Base-by-base conservation (phyloP, 2,888 invertebrate species). In the Lomographa bimaculata region DNA sequence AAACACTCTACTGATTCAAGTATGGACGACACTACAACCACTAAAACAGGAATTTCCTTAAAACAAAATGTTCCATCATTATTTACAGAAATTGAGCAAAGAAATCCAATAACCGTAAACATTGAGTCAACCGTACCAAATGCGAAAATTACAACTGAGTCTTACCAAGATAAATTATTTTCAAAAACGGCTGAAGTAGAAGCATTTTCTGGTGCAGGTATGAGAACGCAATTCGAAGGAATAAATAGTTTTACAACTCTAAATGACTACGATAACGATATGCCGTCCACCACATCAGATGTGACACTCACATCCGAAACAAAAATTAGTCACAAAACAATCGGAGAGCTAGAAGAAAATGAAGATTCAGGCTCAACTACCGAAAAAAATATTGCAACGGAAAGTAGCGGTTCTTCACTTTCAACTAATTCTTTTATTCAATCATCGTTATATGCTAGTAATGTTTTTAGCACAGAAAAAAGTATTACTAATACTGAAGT, bases 81-180 rank as follows among this genome's bases (percentile, higher is more conserved):
- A n/a, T n/a, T n/a, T n/a, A n/a, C 23, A 9, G 5, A 23, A n/a
- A 11, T 11, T 7, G 7, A 17, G 3, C 20, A 27, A 10, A 18
- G 0, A n/a, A 18, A 29, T 14, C 2, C 23, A 14, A 12, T 6
- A 14, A 18, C 12, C 14, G 2, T 7, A 1, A 6, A 6, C 11
- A 25, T 12, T 2, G 8, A 19, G 7, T 16, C 24, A 7, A 17
- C 23, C 10, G 16, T 6, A 8, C 7, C 10, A 7, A 21, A 11
- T 7, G 6, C 7, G 1, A 12, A 11, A 19, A 8, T 9, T 12
- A 18, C 7, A 8, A 24, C 29, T 2, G 3, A 29, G 7, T 2
- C n/a, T 11, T 18, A 14, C 12, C 14, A 37, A 7, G 17, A 8
- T n/a, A 23, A 28, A 28, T 11, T 28, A 11, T 20, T 20, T 7